Evolutionary conservation across 2,888 invertebrate species (phyloP), one percentile per base, ranked within the genome.

Genomic region (Zygaena filipendulae): DNA sequence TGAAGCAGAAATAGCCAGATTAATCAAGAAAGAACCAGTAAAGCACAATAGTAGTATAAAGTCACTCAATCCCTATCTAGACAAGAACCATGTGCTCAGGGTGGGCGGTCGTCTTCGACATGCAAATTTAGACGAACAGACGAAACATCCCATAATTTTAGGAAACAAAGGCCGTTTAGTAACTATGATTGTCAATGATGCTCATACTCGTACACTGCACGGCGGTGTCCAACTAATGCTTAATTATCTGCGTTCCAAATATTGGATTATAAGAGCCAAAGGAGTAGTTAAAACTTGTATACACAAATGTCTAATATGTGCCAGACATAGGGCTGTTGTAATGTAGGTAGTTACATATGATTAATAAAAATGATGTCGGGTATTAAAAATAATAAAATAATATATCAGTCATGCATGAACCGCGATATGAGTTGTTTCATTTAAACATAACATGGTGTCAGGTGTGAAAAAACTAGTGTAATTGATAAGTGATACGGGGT

Each of bases 141-240:
- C n/a, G n/a, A 39, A 39, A 25, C 37, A 41, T 33, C 41, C 38
- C 2, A 32, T 39, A 6, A 43, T 47, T 23, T 10, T 47, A 4
- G 33, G 33, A 1, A 39, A 36, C 13, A 36, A 37, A 13, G 39
- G 31, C n/a, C 16, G n/a, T 5, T 19, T 49, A 2, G 32, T 31
- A 19, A 28, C 13, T 4, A 26, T 45, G n/a, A 25, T 48, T 3
- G 3, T 48, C 7, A 33, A 36, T n/a, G 34, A 43, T 7, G 40
- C 43, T 4, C 43, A 47, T 21, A 1, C 13, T 9, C 39, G 33
- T 22, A 49, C 43, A 10, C 13, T 45, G n/a, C 45, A 48, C 16
- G 46, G 49, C 3, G 45, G 42, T 9, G 26, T 37, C 6, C 41
- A 45, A 10, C 11, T 44, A 3, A 46, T 40, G 40, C 18, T 48